Conservation (phyloP, 2,113 vertebrate species). For the Neomonachus schauinslandi region DNA sequence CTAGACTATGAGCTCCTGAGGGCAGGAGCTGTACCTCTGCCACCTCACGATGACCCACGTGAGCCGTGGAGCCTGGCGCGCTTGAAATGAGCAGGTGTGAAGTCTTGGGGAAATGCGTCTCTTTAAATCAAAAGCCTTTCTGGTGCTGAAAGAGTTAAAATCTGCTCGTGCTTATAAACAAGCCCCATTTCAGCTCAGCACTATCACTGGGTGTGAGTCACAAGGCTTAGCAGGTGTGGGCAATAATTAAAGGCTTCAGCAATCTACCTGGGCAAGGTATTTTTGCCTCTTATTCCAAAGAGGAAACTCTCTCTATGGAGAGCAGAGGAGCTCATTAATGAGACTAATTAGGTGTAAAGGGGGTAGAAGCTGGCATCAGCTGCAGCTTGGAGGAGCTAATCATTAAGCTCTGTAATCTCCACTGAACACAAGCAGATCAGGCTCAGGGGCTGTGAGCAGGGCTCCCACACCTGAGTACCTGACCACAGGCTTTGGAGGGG, state of each 20-base stretch:
- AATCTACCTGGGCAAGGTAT: conserved; percentile 92
- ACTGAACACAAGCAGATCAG: conserved; percentile 93
- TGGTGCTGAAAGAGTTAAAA: conserved; percentile 84
- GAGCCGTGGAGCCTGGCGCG: background rate
- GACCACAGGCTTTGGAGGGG: conserved; percentile 83
- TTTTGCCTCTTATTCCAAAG: conserved; percentile 92
- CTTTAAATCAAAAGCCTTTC: background rate
- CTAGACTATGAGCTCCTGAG: background rate
- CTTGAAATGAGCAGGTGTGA: background rate
- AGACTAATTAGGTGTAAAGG: conserved; percentile 99
- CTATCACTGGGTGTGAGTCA: conserved; percentile 83
- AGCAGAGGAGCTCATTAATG: conserved; percentile 94
- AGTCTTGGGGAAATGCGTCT: background rate
- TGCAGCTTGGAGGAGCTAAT: conserved; percentile 93
- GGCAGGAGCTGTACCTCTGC: background rate
- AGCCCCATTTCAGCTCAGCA: conserved; percentile 81
- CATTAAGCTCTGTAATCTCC: conserved; percentile 97
- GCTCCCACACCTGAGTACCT: conserved; percentile 89
- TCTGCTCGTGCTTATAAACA: conserved; percentile 81
- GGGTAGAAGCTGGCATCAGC: conserved; percentile 95
- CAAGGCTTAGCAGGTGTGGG: conserved; percentile 88
- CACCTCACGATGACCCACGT: background rate
- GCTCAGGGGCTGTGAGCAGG: conserved; percentile 87
- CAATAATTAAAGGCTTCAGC: conserved; percentile 91
- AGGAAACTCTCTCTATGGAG: conserved; percentile 90